Evolutionary conservation across 1,140 invertebrate species (phyloP), one percentile per base, ranked within the genome.

Genomic region (Drosophila murphyi): DNA sequence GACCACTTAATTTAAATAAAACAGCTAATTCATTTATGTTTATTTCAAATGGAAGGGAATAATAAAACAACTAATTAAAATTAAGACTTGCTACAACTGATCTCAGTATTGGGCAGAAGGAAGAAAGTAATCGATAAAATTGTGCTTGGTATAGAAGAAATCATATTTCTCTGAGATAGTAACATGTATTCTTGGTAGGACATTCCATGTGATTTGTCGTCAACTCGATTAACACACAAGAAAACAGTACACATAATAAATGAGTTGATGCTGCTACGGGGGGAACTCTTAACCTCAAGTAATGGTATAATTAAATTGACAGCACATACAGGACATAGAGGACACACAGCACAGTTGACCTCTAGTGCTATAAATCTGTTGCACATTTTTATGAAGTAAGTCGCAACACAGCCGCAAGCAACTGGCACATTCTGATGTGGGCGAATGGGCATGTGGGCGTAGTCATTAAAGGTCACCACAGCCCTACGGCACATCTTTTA

Each of bases 231-330:
- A 87, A 82, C 78, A 87, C 78, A 82, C 78, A 71, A 62, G 70
- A 72, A 87, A 82, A 76, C 59, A 79, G 63, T 65, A 48, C 72
- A 71, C 78, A 83, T 72, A 68, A 83, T 71, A 73, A 77, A 71
- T 70, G 72, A 73, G 70, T 61, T 64, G 29, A 31, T 41, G 54
- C 31, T 43, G 56, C 1, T 35, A 43, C 54, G 10, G 1, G 10
- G 6, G 5, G 37, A 12, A 47, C 63, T 45, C 47, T 78, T 71
- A 76, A 76, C 69, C 59, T 64, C 77, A 85, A 87, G 78, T 86
- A 86, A 86, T 87, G 57, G 75, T 76, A 82, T 87, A 78, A 86
- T 86, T 87, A 82, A 86, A 86, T 86, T 86, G 82, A 76, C 76
- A 71, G 60, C 64, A 60, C 48, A 69, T 48, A 51, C 63, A 67